Evolutionary conservation across 1,140 invertebrate genomes (phyloP), one percentile per base, ranked within the genome.

Genomic region (Saxidomus purpurata): DNA sequence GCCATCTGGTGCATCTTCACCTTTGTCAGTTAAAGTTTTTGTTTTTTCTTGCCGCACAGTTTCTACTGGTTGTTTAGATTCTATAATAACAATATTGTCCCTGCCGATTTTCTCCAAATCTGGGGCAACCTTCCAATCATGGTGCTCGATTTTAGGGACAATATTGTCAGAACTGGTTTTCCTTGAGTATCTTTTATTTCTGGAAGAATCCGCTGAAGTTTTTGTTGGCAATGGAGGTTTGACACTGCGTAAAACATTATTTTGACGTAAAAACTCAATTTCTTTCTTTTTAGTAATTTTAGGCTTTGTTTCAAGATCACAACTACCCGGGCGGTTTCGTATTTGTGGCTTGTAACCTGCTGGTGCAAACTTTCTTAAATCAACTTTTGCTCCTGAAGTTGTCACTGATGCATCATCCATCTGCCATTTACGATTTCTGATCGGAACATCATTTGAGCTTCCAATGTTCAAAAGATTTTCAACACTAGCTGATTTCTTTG

Each of bases 81-180:
- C 94, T 89, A 95, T 94, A 22, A 95, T 94, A 25, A 94, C 89
- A 43, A 94, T 94, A 86, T 95, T 92, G 80, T 94, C 91, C 59
- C 92, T 89, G 49, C 91, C 93, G 52, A 93, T 82, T 15, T 69
- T 92, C 55, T 93, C 89, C n/a, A 92, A 85, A 88, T 93, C 92
- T 34, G 93, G 89, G n/a, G 92, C 93, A 31, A 81, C 69, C 52
- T 47, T 89, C 76, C 76, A 83, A 22, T 88, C 63, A 89, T 89
- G 89, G n/a, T 90, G 69, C 4, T 89, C 87, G 25, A 43, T 40
- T 67, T 90, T 85, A 52, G 89, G 47, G 40, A 63, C 31, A 83
- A 59, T n/a, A 28, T n/a, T 49, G 19, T 88, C 86, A 22, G 74
- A 79, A 55, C 43, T 67, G 2, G 86, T 69, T 52, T 55, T 80